Evolutionary conservation across 2,113 vertebrate species (phyloP).

Genomic region (Odocoileus hemionus): DNA sequence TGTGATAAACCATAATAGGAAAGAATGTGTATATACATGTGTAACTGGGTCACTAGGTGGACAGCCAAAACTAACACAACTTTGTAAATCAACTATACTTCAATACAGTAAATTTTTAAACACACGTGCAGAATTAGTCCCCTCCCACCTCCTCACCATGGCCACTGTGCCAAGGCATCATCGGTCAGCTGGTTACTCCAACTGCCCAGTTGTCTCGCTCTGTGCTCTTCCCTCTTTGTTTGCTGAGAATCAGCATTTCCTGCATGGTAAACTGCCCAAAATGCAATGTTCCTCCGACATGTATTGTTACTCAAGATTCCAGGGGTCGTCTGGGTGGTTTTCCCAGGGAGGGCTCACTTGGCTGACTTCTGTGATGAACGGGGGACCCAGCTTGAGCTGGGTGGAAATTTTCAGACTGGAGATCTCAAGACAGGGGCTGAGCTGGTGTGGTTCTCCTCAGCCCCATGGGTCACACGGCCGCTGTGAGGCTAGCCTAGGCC

Average conservation of each 20-base stretch:
- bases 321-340: not conserved
- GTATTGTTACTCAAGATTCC: not conserved
- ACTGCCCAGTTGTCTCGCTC: rapidly evolving
- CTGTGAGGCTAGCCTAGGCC: not conserved
- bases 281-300: not conserved
- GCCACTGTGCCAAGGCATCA: not conserved
- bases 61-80: not conserved
- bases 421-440: not conserved
- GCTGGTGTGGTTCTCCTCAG: not conserved
- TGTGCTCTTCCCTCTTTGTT: not conserved
- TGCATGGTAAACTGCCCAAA: not conserved
- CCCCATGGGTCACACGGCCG: rapidly evolving
- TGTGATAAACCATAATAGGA: not conserved
- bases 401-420: too few relatives aligned
- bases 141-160: not conserved
- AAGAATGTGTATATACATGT: not conserved
- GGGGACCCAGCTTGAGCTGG: not conserved
- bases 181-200: not conserved
- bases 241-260: not conserved
- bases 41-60: not conserved
- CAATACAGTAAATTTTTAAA: not conserved
- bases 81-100: not conserved
- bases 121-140: not conserved
- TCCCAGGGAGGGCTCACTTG: not conserved
- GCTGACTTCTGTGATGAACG: not conserved